Percentiles rank a stretch among this genome's conserved stretches.
These are phyloP conservation scores for Lasioglossum pauxillum DNA, from an alignment of 2,888 invertebrate species.

Conservation along the genomic window DNA sequence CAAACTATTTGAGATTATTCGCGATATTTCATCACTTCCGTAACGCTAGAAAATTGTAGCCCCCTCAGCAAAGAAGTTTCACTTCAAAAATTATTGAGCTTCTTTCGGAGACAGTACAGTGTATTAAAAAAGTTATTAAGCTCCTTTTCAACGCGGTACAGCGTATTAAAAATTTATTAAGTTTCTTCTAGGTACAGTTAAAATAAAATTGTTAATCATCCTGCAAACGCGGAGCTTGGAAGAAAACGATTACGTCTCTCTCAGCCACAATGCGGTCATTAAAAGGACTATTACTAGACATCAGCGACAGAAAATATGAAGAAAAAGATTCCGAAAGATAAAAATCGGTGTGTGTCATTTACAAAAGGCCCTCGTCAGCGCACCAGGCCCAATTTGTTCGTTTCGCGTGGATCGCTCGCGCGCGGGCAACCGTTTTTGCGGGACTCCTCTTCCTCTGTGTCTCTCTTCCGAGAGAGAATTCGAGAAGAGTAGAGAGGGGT, in stretches of 20 bases:
- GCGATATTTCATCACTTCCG: no score
- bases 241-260: not conserved
- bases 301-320: not conserved
- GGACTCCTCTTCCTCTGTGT: not conserved
- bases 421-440: slow-evolving; percentile 8
- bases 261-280: not conserved
- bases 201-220: not conserved
- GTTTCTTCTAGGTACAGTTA: no score
- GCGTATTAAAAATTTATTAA: no score
- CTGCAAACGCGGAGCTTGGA: not conserved
- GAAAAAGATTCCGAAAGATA: not conserved
- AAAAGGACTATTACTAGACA: not conserved
- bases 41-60: no score
- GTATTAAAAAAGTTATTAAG: not conserved
- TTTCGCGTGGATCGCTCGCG: slow-evolving; percentile 9
- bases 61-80: no score
- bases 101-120: not conserved
- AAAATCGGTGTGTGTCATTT: not conserved
- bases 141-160: no score
- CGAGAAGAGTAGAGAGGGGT: not conserved
- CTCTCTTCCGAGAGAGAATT: not conserved
- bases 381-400: not conserved
- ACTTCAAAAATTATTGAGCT: not conserved
- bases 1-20: no score
- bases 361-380: not conserved